These are phyloP conservation scores for Ethmia dodecea DNA, from an alignment of 2,888 invertebrate species.

Conservation along the genomic window DNA sequence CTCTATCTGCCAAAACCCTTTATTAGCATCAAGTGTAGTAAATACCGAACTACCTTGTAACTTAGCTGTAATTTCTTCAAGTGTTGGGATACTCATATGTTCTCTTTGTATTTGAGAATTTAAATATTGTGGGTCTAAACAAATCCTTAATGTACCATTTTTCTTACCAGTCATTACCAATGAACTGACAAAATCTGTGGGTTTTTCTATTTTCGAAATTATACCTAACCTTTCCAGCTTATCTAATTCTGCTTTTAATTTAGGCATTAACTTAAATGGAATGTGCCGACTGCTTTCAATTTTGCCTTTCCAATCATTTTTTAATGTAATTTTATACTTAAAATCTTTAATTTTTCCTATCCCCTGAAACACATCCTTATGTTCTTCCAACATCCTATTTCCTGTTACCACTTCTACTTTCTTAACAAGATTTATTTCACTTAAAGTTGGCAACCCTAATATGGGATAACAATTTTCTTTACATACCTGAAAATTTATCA, in stretches of 20 bases:
- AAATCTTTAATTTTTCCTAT: slow-evolving; percentile 4
- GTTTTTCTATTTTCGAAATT: slow-evolving; percentile 1
- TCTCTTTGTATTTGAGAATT: slow-evolving; percentile 6
- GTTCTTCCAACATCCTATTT: not conserved
- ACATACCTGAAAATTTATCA: slow-evolving; percentile 1
- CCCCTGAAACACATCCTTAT: slow-evolving; percentile 3
- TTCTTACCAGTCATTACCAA: slow-evolving; percentile 4
- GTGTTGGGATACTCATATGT: not conserved
- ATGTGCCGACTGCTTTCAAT: slow-evolving; percentile 2
- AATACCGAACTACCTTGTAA: not conserved
- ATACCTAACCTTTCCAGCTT: slow-evolving; percentile 1
- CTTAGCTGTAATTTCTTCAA: not conserved
- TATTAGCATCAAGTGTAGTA: not conserved
- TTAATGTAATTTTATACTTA: slow-evolving; percentile 4
- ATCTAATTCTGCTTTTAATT: not conserved
- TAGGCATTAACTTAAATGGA: slow-evolving; percentile 1
- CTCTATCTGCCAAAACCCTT: not conserved
- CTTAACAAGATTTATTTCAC: not conserved
- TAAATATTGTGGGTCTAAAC: slow-evolving; percentile 4
- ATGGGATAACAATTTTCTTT: slow-evolving; percentile 2
- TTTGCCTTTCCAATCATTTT: slow-evolving; percentile 1
- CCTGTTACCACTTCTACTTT: not conserved
- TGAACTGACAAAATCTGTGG: slow-evolving; percentile 7
- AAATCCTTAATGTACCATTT: slow-evolving; percentile 2
- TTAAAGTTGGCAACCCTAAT: not conserved